These are phyloP conservation scores for Cryptocheilus praepositus DNA, from an alignment of 2,888 invertebrate genomes.

Conservation along the genomic window DNA sequence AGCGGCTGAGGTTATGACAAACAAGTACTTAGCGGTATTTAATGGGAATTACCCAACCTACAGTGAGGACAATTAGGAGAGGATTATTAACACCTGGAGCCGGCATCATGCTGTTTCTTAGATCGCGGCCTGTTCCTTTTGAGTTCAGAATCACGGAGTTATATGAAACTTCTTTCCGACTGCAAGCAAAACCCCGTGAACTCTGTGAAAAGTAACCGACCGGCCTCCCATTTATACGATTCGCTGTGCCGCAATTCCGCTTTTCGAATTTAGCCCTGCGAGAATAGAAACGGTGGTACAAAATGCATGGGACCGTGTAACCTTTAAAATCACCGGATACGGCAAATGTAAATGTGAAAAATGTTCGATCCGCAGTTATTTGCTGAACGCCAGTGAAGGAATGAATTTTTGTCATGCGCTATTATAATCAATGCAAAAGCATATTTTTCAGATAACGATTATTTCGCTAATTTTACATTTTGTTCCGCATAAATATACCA, in stretches of 20 bases:
- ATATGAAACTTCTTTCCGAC: conserved; percentile 18
- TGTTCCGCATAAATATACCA: too few species aligned
- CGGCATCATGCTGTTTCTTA: conserved; percentile 66
- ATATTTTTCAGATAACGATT: too few species aligned
- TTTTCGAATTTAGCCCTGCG: conserved; percentile 47
- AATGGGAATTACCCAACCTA: conserved; percentile 66
- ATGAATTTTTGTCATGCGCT: too few species aligned
- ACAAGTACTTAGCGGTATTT: conserved; percentile 72
- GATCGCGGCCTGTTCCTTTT: conserved; percentile 49
- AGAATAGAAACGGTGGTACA: conserved; percentile 30
- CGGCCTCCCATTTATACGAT: conserved; percentile 44
- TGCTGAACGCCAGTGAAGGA: not conserved
- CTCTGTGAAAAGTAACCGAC: conserved; percentile 40
- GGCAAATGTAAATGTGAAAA: not conserved
- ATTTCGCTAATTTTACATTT: too few species aligned
- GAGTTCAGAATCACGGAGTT: conserved; percentile 17
- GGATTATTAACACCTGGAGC: conserved; percentile 74
- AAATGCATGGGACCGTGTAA: conserved; percentile 53
- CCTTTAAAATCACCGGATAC: conserved; percentile 27
- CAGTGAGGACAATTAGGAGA: conserved; percentile 68
- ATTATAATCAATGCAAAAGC: too few species aligned
- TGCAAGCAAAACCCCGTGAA: not conserved
- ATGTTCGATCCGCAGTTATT: not conserved
- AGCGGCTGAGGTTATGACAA: conserved; percentile 66
- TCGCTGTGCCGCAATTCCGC: conserved; percentile 69